Base-by-base conservation (phyloP, 2,888 invertebrate species). In the Brenthis daphne region DNA sequence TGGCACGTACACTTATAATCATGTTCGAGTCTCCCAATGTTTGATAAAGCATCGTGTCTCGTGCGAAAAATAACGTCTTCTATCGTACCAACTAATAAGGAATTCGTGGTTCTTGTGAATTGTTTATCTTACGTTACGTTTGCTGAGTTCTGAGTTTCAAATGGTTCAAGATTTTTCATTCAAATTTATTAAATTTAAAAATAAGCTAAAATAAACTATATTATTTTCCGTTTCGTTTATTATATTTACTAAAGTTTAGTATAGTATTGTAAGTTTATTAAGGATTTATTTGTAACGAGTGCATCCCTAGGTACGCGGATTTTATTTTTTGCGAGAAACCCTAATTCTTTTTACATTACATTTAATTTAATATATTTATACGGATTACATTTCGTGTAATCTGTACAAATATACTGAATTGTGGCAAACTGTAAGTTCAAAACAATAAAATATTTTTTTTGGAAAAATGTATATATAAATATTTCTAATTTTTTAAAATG, bases 1-100 rank as follows among this genome's bases (percentile, higher is more conserved):
- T 75, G 79, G 85, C 91, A 92, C 92, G 92, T 90, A 83, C 85
- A 77, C 82, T 89, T 90, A 90, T 92, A 91, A 92, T 90, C 90
- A 90, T 90, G 90, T 90, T 89, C 86, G 81, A 87, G 84, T 87
- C 83, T 82, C 85, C 85, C 88, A 86, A 87, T 90, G 90, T 90
- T 90, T 89, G 90, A 89, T 89, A 89, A 89, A 88, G 88, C 87
- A 85, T 81, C 81, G 85, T 82, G 81, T 85, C 84, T 82, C 80
- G 79, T 78, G 83, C 80, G 87, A 90, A 85, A 88, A 88, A 89
- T 88, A 85, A 82, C 82, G 86, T 83, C 83, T 78, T 77, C 73
- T 73, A 74, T 76, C 75, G 70, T 67, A 69, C 71, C 64, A 69
- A 73, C 70, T 74, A 75, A 73, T 73, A 74, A 61, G 65, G 72